These are phyloP conservation scores for Sebastes variabilis DNA, from an alignment of 2,797 vertebrate species.

Conservation along the genomic window DNA sequence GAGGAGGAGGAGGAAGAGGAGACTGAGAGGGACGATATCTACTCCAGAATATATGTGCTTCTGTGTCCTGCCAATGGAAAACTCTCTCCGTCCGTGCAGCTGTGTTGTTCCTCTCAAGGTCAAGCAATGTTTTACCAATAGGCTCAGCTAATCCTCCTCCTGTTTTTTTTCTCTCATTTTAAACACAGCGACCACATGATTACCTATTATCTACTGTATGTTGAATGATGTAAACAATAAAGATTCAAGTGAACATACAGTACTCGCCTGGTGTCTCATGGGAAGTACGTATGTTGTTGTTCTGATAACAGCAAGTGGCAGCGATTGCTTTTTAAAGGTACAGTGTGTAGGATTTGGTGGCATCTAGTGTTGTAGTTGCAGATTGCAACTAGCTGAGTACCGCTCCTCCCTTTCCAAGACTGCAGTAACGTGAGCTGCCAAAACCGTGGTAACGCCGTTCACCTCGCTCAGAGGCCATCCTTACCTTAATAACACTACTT, in stretches of 20 bases:
- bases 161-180: constrained; percentile 56
- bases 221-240: constrained; percentile 86
- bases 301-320: not conserved
- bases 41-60: constrained; percentile 84
- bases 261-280: constrained; percentile 5
- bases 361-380: too few species aligned
- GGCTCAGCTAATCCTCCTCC: constrained; percentile 55
- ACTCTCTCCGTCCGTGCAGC: constrained; percentile 83
- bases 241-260: constrained; percentile 74
- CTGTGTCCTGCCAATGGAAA: constrained; percentile 84
- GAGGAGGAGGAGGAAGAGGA: constrained; percentile 59
- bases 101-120: constrained; percentile 83
- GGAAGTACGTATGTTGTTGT: not conserved
- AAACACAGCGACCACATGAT: constrained; percentile 67
- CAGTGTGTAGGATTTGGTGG: too few species aligned
- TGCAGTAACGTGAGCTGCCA: too few species aligned
- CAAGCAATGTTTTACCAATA: constrained; percentile 64
- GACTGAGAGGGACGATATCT: constrained; percentile 25
- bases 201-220: constrained; percentile 76
- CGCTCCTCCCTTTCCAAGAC: too few species aligned
- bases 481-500: too few species aligned
- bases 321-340: not conserved
- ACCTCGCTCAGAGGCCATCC: too few species aligned
- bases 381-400: too few species aligned
- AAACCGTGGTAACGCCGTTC: too few species aligned